Conservation (phyloP, 2,113 vertebrate species). For the Rhegmatorhina hoffmannsi region DNA sequence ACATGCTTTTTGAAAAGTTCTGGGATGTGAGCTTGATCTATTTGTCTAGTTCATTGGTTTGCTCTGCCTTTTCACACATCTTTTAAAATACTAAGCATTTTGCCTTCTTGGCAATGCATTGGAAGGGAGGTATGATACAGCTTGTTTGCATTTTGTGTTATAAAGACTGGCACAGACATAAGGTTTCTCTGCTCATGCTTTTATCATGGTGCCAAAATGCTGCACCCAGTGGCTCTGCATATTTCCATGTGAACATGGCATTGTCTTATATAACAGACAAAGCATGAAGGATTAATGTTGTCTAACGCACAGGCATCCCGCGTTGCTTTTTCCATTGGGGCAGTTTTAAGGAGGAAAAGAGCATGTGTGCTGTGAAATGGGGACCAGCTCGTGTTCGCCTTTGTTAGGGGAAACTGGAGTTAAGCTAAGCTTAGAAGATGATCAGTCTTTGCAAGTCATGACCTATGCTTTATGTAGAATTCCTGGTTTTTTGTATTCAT, state of each 20-base stretch:
- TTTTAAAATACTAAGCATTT: neutral
- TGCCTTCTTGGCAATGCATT: neutral
- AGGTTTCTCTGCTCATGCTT: neutral
- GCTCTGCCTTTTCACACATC: neutral
- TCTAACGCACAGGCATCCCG: neutral
- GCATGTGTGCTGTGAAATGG: neutral
- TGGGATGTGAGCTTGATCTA: neutral
- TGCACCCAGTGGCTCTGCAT: neutral
- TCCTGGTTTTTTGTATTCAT: neutral
- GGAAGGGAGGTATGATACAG: neutral
- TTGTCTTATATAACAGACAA: neutral
- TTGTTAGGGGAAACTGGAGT: neutral
- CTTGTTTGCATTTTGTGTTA: neutral
- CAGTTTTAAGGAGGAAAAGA: neutral
- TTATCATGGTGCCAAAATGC: neutral
- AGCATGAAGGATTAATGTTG: neutral
- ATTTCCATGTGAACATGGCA: neutral
- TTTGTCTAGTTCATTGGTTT: neutral
- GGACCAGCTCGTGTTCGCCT: rapidly evolving
- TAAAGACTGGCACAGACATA: neutral
- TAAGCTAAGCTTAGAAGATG: neutral
- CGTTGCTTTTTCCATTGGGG: neutral
- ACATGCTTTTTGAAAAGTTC: neutral
- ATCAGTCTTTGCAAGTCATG: neutral
- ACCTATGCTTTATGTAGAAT: neutral